These are phyloP conservation scores for Dinoponera quadriceps DNA, from an alignment of 1,140 invertebrate genomes.

Conservation along the genomic window DNA sequence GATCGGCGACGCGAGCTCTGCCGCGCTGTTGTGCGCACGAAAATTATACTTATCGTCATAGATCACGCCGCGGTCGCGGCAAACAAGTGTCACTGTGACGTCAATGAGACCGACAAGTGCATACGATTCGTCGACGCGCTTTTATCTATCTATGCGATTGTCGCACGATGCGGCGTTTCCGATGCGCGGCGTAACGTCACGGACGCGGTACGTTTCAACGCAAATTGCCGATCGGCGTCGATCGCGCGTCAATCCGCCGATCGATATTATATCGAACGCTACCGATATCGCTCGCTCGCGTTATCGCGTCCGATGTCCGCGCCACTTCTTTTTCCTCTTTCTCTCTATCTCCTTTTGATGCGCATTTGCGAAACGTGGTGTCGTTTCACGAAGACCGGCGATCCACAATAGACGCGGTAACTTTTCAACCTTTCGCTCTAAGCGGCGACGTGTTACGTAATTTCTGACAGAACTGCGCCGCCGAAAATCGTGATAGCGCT, in stretches of 20 bases:
- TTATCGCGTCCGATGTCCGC: neutral
- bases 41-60: slow-evolving; percentile 65
- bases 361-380: neutral
- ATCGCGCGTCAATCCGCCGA: too few relatives aligned
- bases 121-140: slow-evolving; percentile 27
- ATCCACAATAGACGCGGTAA: too few relatives aligned
- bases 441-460: too few relatives aligned
- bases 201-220: slow-evolving; percentile 28
- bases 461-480: too few relatives aligned
- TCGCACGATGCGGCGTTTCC: neutral
- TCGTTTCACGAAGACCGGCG: too few relatives aligned
- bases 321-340: neutral
- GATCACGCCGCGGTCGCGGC: slow-evolving; percentile 52
- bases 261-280: slow-evolving; percentile 17
- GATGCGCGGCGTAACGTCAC: slow-evolving; percentile 11
- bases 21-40: slow-evolving; percentile 26
- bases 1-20: neutral
- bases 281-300: neutral
- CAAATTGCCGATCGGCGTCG: too few relatives aligned
- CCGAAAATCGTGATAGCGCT: too few relatives aligned
- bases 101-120: slow-evolving; percentile 61
- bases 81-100: slow-evolving; percentile 75
- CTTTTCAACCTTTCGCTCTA: too few relatives aligned
- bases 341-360: neutral
- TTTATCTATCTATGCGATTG: slow-evolving; percentile 49